Conservation (phyloP, 2,888 invertebrate species). For the Shargacucullia verbasci region DNA sequence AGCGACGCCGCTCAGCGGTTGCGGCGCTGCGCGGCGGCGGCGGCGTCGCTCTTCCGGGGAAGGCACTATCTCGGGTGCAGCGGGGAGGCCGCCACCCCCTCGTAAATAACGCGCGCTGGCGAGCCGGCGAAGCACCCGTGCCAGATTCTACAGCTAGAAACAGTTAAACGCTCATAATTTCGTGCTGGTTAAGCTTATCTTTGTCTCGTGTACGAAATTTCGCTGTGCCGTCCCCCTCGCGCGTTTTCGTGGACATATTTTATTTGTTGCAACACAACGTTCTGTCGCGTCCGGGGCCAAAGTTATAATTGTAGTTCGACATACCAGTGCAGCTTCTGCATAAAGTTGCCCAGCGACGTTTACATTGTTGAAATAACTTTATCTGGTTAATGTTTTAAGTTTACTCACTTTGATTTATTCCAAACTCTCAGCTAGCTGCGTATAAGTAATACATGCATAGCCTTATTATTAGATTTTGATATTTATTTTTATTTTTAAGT, state of each 20-base stretch:
- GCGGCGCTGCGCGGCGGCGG: conserved; percentile 68
- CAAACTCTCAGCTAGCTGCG: conserved; percentile 46
- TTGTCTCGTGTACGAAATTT: conserved; percentile 88
- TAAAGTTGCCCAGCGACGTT: conserved; percentile 81
- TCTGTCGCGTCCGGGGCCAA: conserved; percentile 83
- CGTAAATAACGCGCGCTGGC: conserved; percentile 89
- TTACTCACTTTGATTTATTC: conserved; percentile 65
- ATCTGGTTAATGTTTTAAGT: conserved; percentile 82
- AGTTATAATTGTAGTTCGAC: conserved; percentile 88
- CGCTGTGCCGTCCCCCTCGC: conserved; percentile 81
- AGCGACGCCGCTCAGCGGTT: conserved; percentile 57
- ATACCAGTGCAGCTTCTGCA: conserved; percentile 86
- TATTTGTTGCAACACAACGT: conserved; percentile 85
- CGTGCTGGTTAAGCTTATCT: conserved; percentile 89
- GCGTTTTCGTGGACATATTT: conserved; percentile 86
- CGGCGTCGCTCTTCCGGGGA: conserved; percentile 84
- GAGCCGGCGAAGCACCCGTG: conserved; percentile 89
- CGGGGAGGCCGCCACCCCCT: conserved; percentile 81
- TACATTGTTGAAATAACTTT: conserved; percentile 85
- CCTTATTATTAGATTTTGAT: conserved; percentile 25
- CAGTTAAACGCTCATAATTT: conserved; percentile 90
- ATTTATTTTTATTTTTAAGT: conserved; percentile 7
- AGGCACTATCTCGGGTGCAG: conserved; percentile 87
- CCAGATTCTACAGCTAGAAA: conserved; percentile 89
- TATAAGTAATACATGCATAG: conserved; percentile 7